Conservation (phyloP, 2,113 vertebrate species). For the Struthio camelus region DNA sequence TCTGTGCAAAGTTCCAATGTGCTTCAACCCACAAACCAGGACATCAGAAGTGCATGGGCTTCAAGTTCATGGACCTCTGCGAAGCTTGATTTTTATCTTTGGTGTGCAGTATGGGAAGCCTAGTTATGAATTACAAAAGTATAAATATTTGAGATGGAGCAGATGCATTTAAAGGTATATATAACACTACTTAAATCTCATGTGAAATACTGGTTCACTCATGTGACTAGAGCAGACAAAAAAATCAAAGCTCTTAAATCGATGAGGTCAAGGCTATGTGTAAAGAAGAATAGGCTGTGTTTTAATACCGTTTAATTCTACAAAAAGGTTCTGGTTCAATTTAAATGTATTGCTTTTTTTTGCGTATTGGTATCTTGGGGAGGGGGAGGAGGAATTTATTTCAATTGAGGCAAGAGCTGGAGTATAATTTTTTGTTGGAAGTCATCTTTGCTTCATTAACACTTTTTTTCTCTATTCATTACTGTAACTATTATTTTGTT, state of each 20-base stretch:
- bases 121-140: background rate
- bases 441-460: background rate
- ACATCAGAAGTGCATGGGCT: background rate
- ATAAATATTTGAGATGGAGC: background rate
- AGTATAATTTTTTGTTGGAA: background rate
- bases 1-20: background rate
- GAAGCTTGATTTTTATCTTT: background rate
- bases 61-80: background rate
- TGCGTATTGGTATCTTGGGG: background rate
- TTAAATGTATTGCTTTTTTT: background rate
- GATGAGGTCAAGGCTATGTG: background rate
- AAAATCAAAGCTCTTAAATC: background rate
- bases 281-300: background rate
- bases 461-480: background rate
- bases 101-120: background rate
- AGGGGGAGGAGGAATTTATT: background rate
- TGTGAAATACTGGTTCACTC: fast-evolving
- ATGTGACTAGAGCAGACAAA: background rate
- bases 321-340: background rate
- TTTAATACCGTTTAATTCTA: background rate
- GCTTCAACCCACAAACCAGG: background rate
- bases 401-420: background rate
- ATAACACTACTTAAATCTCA: background rate
- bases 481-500: background rate
- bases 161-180: background rate